Conservation (phyloP, 2,888 invertebrate genomes). For the Lasioglossum lativentre region DNA sequence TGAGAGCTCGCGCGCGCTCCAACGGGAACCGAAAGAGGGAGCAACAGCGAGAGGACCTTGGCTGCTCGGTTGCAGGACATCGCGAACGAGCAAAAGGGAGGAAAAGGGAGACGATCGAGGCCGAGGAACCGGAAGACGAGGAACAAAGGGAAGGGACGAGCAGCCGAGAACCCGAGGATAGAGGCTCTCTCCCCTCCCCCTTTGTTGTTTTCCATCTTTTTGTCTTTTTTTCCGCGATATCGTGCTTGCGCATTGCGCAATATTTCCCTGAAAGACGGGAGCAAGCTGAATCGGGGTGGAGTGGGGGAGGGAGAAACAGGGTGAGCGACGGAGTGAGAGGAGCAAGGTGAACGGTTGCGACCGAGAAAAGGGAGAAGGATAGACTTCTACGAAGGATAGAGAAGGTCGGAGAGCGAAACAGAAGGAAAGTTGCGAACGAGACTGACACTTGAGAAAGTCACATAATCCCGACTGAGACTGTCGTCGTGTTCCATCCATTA, state of each 20-base stretch:
- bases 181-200: background rate
- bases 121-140: background rate
- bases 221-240: slow-evolving; percentile 34
- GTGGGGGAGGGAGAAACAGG: slow-evolving; percentile 24
- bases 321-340: slow-evolving; percentile 20
- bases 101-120: background rate
- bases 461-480: slow-evolving; percentile 74
- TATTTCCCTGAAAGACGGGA: slow-evolving; percentile 54
- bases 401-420: slow-evolving; percentile 19
- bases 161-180: background rate
- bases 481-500: slow-evolving; percentile 80
- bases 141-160: background rate
- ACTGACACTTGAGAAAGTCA: slow-evolving; percentile 78
- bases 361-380: slow-evolving; percentile 2
- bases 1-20: background rate
- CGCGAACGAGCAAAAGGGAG: background rate
- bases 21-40: background rate
- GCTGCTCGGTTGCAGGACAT: background rate
- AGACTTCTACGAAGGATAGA: background rate
- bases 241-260: slow-evolving; percentile 66
- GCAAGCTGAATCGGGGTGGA: slow-evolving; percentile 33
- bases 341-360: slow-evolving; percentile 28
- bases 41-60: background rate
- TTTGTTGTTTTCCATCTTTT: slow-evolving; percentile 28
- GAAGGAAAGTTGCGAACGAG: slow-evolving; percentile 63